Evolutionary conservation across 2,113 vertebrate genomes (phyloP), one percentile per base, ranked within the genome.

Genomic region (Grallaria varia): DNA sequence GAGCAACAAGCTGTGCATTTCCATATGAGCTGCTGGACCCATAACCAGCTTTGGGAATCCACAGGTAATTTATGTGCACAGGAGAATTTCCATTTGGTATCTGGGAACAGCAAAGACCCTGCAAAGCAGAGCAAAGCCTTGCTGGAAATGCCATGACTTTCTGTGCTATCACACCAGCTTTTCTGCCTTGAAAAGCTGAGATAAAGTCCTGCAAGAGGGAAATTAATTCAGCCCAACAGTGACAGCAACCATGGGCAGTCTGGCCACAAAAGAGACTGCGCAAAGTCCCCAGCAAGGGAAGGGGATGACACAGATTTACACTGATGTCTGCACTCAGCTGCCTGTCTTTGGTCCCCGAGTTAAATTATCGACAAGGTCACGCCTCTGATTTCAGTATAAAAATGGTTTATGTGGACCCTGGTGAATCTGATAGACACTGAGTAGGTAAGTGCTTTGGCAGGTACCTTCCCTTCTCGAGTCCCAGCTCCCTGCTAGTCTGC

Each of bases 191-290:
- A 45, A 63, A 14, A 28, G 14, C 20, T 14, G 15, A 76, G 84
- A 73, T 47, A 75, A 56, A 17, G 89, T 33, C 60, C 33, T 14
- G 35, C 53, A 87, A 55, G 49, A 3, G 4, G 66, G 40, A 60
- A 82, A 87, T 79, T 8, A 87, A 39, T 33, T 92, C 80, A 78
- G 45, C 6, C 37, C 64, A 40, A 33, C 24, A 71, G 39, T 0
- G 0, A 64, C 22, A 56, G 39, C 68, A 49, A 19, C 59, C 30
- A 37, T 72, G 35, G 63, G 68, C 71, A 73, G 67, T 24, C 24
- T 3, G 4, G 27, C 16, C 2, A 4, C 40, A 12, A 19, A 33
- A 37, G 5, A 75, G 73, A 84, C 49, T 0, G 5, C 7, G 35
- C 21, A 9, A 56, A 87, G 15, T 15, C 35, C 35, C 78, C 81